Base-by-base conservation (phyloP, 2,888 invertebrate species). In the Atethmia centrago region DNA sequence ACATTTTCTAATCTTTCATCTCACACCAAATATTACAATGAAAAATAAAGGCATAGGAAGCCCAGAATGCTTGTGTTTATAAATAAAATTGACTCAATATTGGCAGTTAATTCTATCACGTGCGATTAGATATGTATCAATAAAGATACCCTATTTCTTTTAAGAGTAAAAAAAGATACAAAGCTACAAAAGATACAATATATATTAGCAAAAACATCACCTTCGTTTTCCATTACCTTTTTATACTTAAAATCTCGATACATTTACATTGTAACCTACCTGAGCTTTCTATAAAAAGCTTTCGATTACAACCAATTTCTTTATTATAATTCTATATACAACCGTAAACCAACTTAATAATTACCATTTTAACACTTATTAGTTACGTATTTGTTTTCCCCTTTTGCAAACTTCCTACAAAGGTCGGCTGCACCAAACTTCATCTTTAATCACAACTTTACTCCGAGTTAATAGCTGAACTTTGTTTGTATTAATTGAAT, bases 311-410 rank as follows among this genome's bases (percentile, higher is more conserved):
- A 86, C 82, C 78, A 70, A 87, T 80, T 69, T 72, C 1, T 74
- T 65, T 75, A 71, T 67, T 72, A 70, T 72, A 65, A 68, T 45
- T 55, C n/a, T 85, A 79, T 87, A 9, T 84, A 85, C 82, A 83
- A 80, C 70, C 62, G 68, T 80, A 69, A 79, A 77, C 58, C 67
- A 83, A 80, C 68, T 71, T 87, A 77, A 75, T 78, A 77, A 59
- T 87, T 83, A 82, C 80, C 85, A 87, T 82, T 83, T 86, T 91
- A 92, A 93, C 90, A 90, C 91, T 94, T 93, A 93, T 86, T 93
- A 70, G 63, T 85, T 95, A 95, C 95, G 95, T 95, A 95, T 95
- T 93, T 92, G 92, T 94, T 95, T 96, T 95, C 95, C 95, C 95
- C 95, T 95, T 94, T 94, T 92, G 92, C 76, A 87, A 91, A 91